Evolutionary conservation across 2,797 vertebrate species (phyloP).

Genomic region (Gallinago solitaria): DNA sequence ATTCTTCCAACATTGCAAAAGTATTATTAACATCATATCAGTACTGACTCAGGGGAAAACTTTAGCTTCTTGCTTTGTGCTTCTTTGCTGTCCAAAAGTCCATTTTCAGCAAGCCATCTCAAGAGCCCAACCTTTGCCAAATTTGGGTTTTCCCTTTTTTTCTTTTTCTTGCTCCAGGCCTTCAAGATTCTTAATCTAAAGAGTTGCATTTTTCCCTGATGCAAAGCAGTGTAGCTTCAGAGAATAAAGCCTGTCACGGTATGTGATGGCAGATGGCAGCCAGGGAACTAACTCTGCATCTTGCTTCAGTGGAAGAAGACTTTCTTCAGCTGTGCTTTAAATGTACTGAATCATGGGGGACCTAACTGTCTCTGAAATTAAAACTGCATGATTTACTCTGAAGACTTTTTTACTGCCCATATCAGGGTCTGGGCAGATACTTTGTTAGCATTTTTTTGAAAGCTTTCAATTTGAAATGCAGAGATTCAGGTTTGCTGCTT

Average conservation of each 20-base stretch:
- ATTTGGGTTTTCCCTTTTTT: accelerated
- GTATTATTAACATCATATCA: background rate
- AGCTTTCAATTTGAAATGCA: background rate
- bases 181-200: background rate
- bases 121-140: accelerated
- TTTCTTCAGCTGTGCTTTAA: background rate
- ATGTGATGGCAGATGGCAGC: background rate
- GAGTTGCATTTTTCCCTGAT: background rate
- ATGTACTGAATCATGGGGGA: background rate
- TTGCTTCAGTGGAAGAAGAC: background rate
- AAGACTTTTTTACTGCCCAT: background rate
- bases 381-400: background rate
- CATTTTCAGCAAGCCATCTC: background rate
- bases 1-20: background rate
- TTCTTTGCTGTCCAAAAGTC: background rate
- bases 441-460: background rate
- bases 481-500: background rate
- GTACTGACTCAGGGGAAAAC: background rate
- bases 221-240: background rate
- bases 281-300: background rate
- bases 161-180: background rate
- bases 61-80: background rate
- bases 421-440: background rate
- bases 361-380: background rate
- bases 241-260: background rate